Evolutionary conservation across 2,113 vertebrate genomes (phyloP).

Genomic region (Riparia riparia): DNA sequence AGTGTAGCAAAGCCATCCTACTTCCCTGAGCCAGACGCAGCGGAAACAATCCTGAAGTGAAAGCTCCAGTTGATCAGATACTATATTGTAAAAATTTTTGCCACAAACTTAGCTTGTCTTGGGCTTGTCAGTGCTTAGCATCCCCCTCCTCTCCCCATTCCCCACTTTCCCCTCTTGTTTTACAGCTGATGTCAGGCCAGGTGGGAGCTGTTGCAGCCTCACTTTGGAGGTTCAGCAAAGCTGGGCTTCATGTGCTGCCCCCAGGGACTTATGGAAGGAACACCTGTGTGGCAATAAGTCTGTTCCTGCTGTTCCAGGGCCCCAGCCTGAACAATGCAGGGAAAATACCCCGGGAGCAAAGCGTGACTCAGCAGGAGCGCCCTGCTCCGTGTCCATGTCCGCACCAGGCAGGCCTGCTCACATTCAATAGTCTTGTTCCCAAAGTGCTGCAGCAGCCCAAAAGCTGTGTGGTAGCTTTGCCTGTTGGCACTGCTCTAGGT

Average conservation of each 20-base stretch:
- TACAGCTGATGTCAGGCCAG: not conserved
- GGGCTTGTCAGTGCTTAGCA: not conserved
- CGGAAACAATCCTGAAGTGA: not conserved
- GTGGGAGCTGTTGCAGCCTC: not conserved
- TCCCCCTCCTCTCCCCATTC: not conserved
- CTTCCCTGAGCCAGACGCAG: not conserved
- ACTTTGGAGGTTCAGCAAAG: not conserved
- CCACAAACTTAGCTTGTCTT: not conserved
- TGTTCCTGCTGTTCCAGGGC: not conserved
- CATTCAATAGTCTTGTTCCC: not conserved
- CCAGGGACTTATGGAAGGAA: rapidly evolving
- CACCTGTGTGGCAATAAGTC: rapidly evolving
- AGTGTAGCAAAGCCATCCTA: not conserved
- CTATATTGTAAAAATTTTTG: not conserved
- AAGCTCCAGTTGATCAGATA: not conserved
- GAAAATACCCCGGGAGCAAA: rapidly evolving
- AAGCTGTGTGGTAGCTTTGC: not conserved
- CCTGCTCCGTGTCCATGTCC: not conserved
- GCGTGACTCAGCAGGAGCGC: not conserved
- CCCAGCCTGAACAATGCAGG: not conserved
- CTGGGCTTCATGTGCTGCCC: rapidly evolving
- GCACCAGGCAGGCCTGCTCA: not conserved
- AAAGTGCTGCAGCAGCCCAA: not conserved
- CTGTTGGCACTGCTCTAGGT: not conserved
- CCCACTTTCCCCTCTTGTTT: not conserved